These are phyloP conservation scores for Mastomys natalensis DNA, from an alignment of 2,113 vertebrate genomes.

Conservation along the genomic window DNA sequence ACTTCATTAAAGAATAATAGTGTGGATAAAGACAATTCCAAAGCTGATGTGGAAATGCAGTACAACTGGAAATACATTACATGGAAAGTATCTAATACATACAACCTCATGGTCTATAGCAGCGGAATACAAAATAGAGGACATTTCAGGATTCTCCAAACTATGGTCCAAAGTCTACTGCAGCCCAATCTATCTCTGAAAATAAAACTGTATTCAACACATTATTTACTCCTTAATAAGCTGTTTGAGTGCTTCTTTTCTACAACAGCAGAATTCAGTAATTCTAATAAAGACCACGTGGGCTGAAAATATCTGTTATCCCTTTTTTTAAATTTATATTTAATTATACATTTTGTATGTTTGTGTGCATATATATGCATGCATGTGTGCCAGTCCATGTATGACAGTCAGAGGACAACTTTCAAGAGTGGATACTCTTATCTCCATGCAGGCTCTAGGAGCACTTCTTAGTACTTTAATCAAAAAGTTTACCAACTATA, in stretches of 20 bases:
- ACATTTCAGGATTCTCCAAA: not conserved
- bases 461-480: not conserved
- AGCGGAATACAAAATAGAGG: not conserved
- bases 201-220: slow-evolving; percentile 18
- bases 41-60: not conserved
- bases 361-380: not conserved
- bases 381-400: not conserved
- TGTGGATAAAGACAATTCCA: not conserved
- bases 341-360: not conserved
- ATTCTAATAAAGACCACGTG: not conserved
- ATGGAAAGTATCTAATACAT: not conserved
- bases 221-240: not conserved
- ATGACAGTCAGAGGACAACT: not conserved
- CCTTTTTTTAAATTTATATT: not conserved
- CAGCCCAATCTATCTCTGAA: not conserved
- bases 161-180: not conserved
- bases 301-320: slow-evolving; percentile 20
- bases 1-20: slow-evolving; percentile 20
- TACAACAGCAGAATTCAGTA: not conserved
- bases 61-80: no score
- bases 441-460: not conserved
- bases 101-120: slow-evolving; percentile 20
- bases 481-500: not conserved
- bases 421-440: not conserved
- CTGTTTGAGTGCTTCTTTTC: not conserved